Conservation (phyloP, 1,140 invertebrate genomes). For the Cotesia typhae region DNA sequence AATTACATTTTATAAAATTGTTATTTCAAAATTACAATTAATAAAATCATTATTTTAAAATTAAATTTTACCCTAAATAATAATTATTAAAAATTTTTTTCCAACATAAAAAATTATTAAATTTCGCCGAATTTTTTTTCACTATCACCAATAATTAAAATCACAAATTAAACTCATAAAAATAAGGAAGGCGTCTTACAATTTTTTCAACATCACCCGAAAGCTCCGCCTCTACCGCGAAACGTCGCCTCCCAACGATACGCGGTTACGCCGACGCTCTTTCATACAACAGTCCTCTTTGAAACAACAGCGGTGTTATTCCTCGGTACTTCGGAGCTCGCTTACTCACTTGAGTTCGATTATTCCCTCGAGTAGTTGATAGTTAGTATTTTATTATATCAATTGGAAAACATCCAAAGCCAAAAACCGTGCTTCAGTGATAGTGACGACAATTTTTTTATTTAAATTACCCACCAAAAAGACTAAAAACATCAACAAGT, state of each 20-base stretch:
- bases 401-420: not conserved
- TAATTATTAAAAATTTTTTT: no score
- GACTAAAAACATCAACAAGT: not conserved
- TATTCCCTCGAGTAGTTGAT: conserved; percentile 10
- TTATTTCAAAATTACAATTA: no score
- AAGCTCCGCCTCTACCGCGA: conserved; percentile 46
- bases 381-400: not conserved
- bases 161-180: no score
- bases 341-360: not conserved
- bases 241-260: conserved; percentile 29
- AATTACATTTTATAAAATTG: no score
- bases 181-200: conserved; percentile 25
- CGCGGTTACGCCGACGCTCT: conserved; percentile 34
- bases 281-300: conserved; percentile 41
- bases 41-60: no score
- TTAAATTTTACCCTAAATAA: no score
- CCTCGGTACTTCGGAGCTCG: conserved; percentile 29
- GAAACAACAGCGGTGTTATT: conserved; percentile 42
- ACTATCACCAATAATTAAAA: no score
- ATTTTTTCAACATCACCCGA: conserved; percentile 9
- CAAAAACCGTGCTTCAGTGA: no score
- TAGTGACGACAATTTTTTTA: no score
- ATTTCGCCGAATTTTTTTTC: no score
- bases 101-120: no score
- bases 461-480: no score